Evolutionary conservation across 2,888 invertebrate genomes (phyloP).

Genomic region (Pterobdella sp.): DNA sequence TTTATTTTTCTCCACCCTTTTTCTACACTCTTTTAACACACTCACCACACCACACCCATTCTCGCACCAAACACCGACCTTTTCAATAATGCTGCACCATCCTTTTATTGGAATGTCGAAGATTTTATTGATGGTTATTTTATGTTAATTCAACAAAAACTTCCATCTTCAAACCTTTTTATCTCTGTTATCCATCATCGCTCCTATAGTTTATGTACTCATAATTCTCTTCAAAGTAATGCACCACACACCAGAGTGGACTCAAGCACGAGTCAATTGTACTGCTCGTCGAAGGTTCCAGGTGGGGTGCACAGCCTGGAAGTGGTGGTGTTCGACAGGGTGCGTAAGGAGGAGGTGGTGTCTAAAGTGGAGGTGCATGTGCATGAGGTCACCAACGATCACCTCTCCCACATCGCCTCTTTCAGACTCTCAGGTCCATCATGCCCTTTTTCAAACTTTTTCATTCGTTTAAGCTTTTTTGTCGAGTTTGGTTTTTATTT

Average conservation of each 20-base stretch:
- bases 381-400: constrained; percentile 87
- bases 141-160: not conserved
- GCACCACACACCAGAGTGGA: constrained; percentile 56
- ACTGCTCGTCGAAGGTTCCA: constrained; percentile 83
- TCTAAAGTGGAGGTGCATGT: constrained; percentile 66
- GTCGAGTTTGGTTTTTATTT: not conserved
- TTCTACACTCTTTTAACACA: not conserved
- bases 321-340: constrained; percentile 76
- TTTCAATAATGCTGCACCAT: not conserved
- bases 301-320: constrained; percentile 74
- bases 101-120: too few relatives aligned
- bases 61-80: not conserved
- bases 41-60: not conserved
- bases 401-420: constrained; percentile 88
- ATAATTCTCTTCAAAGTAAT: too few relatives aligned
- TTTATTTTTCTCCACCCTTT: not conserved
- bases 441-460: not conserved
- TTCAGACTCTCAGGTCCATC: constrained; percentile 62
- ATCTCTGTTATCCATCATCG: not conserved
- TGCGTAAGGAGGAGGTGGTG: constrained; percentile 68
- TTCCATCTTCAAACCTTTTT: not conserved
- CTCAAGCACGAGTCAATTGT: constrained; percentile 86
- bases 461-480: not conserved
- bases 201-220: too few relatives aligned
- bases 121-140: too few relatives aligned